Evolutionary conservation across 2,888 invertebrate genomes (phyloP), one percentile per base, ranked within the genome.

Genomic region (Drymonia ruficornis): DNA sequence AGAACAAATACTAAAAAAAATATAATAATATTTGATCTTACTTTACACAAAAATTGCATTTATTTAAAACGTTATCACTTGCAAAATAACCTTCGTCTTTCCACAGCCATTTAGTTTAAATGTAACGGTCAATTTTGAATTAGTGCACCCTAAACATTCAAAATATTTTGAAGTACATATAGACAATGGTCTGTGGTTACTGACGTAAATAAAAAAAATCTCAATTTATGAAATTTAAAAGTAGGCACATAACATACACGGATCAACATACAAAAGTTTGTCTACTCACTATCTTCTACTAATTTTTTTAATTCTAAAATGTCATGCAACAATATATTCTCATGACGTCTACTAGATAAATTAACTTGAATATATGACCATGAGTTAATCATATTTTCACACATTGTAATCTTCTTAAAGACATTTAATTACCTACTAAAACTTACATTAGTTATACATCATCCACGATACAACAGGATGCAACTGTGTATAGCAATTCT

Each of bases 31-130:
- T n/a, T n/a, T n/a, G n/a, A n/a, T n/a, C n/a, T n/a, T n/a, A 31
- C 31, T 6, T 38, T 15, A n/a, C 15, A 38, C n/a, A 13, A 38
- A 38, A 38, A 38, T 6, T n/a, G 4, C 13, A n/a, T 11, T 5
- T 15, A 19, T 44, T 18, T 23, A 44, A 44, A 44, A 44, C 11
- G 13, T 3, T 53, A 65, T 13, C 16, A 44, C 18, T 19, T 19
- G 13, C 19, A 13, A 13, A 16, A 13, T n/a, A 45, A 23, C 3
- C n/a, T n/a, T n/a, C n/a, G n/a, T 67, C 62, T 61, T 53, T 70
- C 70, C 80, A 80, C 78, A 82, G 77, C 79, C 76, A 71, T 55
- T 61, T 56, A 46, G 44, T 61, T 60, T 49, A 61, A 56, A 58
- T 53, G 31, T 56, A 65, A 0, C 15, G 47, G 38, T 40, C 36